Percentiles rank a stretch among this genome's conserved stretches.
Conservation (phyloP, 2,113 vertebrate genomes). For the Guaruba guarouba region DNA sequence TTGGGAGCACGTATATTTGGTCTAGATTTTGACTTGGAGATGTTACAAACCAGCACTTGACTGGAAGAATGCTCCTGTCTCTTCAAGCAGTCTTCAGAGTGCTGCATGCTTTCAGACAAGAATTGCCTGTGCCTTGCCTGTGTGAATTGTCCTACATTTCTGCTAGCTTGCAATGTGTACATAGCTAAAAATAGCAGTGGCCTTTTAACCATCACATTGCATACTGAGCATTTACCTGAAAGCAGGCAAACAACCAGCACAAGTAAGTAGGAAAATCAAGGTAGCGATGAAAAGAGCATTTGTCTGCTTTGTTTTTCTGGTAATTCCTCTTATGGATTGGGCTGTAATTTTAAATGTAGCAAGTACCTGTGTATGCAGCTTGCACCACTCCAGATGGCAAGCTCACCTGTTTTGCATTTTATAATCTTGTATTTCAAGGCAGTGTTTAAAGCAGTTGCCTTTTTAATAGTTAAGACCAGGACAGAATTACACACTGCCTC, state of each 20-base stretch:
- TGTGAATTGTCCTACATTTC: constrained; percentile 38
- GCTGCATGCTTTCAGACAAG: background rate
- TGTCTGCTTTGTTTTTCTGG: background rate
- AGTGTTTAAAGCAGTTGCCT: background rate
- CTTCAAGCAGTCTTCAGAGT: background rate
- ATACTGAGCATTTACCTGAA: background rate
- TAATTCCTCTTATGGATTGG: background rate
- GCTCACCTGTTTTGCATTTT: constrained; percentile 9
- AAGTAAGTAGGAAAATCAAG: background rate
- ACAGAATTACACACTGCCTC: background rate
- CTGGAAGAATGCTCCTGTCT: background rate
- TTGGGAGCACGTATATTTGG: background rate
- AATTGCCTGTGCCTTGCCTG: background rate
- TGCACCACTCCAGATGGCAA: background rate
- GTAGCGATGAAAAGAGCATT: background rate
- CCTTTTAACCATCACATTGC: background rate
- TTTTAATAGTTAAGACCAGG: background rate
- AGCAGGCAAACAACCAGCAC: background rate
- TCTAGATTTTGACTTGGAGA: background rate
- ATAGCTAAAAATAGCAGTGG: background rate
- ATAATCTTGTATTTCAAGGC: background rate
- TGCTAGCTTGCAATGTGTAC: constrained; percentile 22
- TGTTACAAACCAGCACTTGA: background rate
- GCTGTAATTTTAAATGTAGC: constrained; percentile 1
- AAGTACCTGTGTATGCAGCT: background rate